Base-by-base conservation (phyloP, 2,888 invertebrate species). In the Creontiades dilutus region DNA sequence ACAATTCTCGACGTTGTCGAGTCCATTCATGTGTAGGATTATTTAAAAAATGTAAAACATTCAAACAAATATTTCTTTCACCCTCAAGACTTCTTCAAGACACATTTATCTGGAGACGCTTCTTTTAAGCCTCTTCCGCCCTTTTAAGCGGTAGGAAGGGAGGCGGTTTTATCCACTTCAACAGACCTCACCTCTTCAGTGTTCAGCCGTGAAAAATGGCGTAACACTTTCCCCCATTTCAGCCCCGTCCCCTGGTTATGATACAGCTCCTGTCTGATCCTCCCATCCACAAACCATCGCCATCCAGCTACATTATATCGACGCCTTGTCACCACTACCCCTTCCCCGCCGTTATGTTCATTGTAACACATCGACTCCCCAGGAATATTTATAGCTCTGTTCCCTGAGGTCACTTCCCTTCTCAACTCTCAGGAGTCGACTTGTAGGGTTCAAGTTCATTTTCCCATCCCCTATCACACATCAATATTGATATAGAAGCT, bases 51-150 rank as follows among this genome's bases (percentile, higher is more conserved):
- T n/a, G n/a, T n/a, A n/a, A n/a, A n/a, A n/a, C n/a, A n/a, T n/a
- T n/a, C n/a, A n/a, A n/a, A n/a, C n/a, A n/a, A n/a, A n/a, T n/a
- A n/a, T n/a, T n/a, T n/a, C n/a, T n/a, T n/a, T n/a, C n/a, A n/a
- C 37, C 78, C 12, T 19, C 9, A 11, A 46, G 46, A n/a, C 46
- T 80, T 80, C 37, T 80, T 80, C n/a, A 37, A 80, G 78, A n/a
- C 78, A 47, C 78, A 37, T 80, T 80, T 80, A 80, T 80, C 78
- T 80, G 78, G 19, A 80, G 47, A 80, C n/a, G 47, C 46, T 68
- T 68, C 68, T 13, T 7, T 75, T n/a, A 75, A n/a, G 9, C 19
- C 7, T 46, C 7, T 16, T 57, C 57, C 57, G 5, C 57, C 7
- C 19, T 5, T 52, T 3, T 23, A n/a, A 1, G 2, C n/a, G 19